A percentile compares a stretch with the other conserved stretches of the same genome.
phyloP scores from a whole-genome alignment of 2,888 invertebrate species.

The Pocota personata region DNA sequence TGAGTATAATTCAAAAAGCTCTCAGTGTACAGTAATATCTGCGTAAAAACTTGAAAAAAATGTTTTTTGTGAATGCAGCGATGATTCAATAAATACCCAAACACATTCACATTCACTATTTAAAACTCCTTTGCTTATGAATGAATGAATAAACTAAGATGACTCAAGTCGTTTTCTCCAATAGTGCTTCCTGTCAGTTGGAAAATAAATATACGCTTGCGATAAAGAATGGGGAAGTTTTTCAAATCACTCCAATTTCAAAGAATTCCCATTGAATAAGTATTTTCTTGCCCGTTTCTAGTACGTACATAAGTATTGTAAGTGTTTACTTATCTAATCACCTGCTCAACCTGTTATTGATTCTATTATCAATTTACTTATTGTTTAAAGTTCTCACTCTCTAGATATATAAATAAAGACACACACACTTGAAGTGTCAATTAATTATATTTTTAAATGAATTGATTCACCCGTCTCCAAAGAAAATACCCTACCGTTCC shows the following conservation, averaged over 20 bases:
- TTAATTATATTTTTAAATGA: slow-evolving; percentile 34
- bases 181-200: background rate
- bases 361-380: background rate
- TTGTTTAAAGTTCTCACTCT: background rate
- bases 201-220: background rate
- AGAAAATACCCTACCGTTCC: background rate
- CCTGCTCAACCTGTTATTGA: slow-evolving; percentile 32
- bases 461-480: slow-evolving; percentile 26
- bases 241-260: background rate
- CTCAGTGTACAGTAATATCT: too few species aligned
- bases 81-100: too few species aligned
- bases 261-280: background rate
- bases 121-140: background rate
- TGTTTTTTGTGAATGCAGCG: too few species aligned
- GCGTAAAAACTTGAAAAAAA: too few species aligned
- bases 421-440: background rate
- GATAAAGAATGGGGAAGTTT: slow-evolving; percentile 9
- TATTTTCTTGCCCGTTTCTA: background rate
- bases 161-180: background rate
- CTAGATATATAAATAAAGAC: background rate
- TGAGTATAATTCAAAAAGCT: too few species aligned
- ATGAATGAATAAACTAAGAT: background rate
- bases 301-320: background rate
- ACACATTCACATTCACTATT: too few species aligned
- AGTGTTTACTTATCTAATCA: slow-evolving; percentile 37